A percentile compares a stretch with the other conserved stretches of the same genome.
phyloP scores from a whole-genome alignment of 2,113 vertebrate species.

The Brachypteracias leptosomus region DNA sequence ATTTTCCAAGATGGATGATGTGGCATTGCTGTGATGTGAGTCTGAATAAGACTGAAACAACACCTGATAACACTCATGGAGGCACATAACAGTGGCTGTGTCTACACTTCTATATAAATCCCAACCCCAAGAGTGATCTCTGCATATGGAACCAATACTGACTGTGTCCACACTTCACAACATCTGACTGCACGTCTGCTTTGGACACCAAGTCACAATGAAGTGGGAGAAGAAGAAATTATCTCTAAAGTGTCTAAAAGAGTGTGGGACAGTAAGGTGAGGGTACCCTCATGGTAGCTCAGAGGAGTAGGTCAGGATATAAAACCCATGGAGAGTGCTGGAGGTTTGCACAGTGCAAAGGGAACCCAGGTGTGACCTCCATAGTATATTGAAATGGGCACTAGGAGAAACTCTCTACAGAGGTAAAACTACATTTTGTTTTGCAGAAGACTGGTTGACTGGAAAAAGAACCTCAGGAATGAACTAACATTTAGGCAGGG shows the following conservation, averaged over 20 bases:
- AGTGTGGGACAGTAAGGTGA: background rate
- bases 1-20: background rate
- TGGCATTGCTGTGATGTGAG: background rate
- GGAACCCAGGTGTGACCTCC: background rate
- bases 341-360: background rate
- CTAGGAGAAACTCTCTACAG: background rate
- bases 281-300: background rate
- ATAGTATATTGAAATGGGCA: background rate
- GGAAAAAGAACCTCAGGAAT: background rate
- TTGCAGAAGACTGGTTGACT: background rate
- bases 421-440: background rate
- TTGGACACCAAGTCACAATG: background rate
- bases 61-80: background rate
- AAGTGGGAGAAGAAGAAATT: background rate
- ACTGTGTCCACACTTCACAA: background rate
- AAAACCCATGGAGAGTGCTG: background rate
- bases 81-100: background rate
- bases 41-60: background rate
- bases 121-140: background rate
- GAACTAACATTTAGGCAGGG: conserved; percentile 23
- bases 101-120: background rate
- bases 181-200: background rate
- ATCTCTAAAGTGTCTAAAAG: background rate
- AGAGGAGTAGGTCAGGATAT: background rate
- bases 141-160: background rate